phyloP scores from a whole-genome alignment of 2,888 invertebrate genomes.

The Hyposoter dolosus region DNA sequence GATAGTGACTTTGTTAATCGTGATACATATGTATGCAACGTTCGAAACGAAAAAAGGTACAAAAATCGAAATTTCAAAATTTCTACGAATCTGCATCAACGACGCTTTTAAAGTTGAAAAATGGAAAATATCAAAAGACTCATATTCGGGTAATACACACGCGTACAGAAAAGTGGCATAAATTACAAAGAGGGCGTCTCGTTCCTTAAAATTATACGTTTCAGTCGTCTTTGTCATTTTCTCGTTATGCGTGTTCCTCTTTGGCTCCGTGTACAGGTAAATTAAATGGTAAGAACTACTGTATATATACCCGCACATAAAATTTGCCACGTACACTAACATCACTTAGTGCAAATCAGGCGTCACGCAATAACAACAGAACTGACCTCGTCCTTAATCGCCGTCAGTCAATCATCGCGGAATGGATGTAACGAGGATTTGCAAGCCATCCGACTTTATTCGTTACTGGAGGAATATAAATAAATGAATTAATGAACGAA shows the following conservation, averaged over 20 bases:
- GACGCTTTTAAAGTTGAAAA: background rate
- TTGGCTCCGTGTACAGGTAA: slow-evolving; percentile 11
- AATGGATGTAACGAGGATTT: slow-evolving; percentile 27
- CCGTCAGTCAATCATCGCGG: slow-evolving; percentile 26
- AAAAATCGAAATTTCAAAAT: background rate
- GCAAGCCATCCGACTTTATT: slow-evolving; percentile 3
- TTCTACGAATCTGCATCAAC: background rate
- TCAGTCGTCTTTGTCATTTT: slow-evolving; percentile 27
- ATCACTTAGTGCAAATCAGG: slow-evolving; percentile 38
- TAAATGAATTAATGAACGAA: slow-evolving; percentile 33
- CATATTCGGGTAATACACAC: background rate
- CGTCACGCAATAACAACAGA: slow-evolving; percentile 49
- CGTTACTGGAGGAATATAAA: slow-evolving; percentile 4
- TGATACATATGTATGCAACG: slow-evolving; percentile 8
- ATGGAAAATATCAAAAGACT: background rate
- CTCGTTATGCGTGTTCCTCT: slow-evolving; percentile 30
- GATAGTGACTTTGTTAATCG: slow-evolving; percentile 26
- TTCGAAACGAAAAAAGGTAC: background rate
- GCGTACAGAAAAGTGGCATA: background rate
- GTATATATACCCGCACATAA: slow-evolving; percentile 11
- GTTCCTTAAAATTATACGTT: slow-evolving; percentile 34
- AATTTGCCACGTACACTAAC: slow-evolving; percentile 46
- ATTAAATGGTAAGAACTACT: slow-evolving; percentile 6
- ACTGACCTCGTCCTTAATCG: slow-evolving; percentile 53
- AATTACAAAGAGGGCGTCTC: slow-evolving; percentile 12